A percentile compares a stretch with the other conserved stretches of the same genome.
Conservation (phyloP, 2,797 vertebrate species). For the Mus minutoides region DNA sequence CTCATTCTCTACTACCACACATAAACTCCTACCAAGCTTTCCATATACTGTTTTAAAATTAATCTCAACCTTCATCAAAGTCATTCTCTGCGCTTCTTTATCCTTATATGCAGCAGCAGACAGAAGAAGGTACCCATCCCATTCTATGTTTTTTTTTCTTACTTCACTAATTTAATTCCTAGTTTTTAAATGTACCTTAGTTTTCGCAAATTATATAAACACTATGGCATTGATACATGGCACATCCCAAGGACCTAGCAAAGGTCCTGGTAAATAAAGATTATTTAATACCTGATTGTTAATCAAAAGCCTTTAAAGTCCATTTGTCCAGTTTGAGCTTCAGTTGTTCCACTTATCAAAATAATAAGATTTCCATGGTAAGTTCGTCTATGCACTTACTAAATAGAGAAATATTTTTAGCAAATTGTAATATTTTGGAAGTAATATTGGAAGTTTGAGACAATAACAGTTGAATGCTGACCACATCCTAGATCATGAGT, state of each 20-base stretch:
- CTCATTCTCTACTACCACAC: neutral
- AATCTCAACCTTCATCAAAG: neutral
- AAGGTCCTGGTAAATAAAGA: neutral
- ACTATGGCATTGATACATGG: neutral
- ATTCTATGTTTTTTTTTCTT: neutral
- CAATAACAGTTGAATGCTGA: neutral
- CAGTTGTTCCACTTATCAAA: neutral
- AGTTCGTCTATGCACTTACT: neutral
- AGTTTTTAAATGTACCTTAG: neutral
- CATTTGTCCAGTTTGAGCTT: neutral
- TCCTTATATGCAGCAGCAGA: neutral
- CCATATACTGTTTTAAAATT: neutral
- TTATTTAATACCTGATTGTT: neutral
- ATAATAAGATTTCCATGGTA: neutral
- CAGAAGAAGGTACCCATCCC: neutral
- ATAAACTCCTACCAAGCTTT: neutral
- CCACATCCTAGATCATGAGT: neutral
- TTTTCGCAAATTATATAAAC: conserved; percentile 3
- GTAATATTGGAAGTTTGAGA: neutral
- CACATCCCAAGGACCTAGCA: neutral
- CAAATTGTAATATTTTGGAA: neutral
- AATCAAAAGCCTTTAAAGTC: conserved; percentile 11
- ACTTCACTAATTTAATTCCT: neutral
- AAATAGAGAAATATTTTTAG: neutral
- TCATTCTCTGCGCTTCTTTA: neutral